These are phyloP conservation scores for Hippoglossus hippoglossus DNA, from an alignment of 2,797 vertebrate species.

Conservation along the genomic window DNA sequence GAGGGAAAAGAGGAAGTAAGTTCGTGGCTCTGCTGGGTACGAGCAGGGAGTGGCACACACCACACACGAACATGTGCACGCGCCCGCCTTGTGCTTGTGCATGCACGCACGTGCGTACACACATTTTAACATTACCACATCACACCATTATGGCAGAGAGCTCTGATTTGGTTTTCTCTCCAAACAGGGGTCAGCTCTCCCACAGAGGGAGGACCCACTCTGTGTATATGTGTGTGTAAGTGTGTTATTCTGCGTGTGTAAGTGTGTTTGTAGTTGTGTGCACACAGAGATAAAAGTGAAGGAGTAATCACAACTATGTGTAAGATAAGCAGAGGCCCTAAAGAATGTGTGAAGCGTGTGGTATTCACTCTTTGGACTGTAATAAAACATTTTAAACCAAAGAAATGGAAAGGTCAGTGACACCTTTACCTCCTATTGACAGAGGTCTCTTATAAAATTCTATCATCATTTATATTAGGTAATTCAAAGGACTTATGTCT, in stretches of 20 bases:
- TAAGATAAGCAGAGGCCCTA: constrained; percentile 28
- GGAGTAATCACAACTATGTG: constrained; percentile 40
- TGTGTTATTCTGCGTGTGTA: constrained; percentile 19
- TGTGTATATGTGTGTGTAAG: constrained; percentile 3
- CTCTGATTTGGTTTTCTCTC: constrained; percentile 53
- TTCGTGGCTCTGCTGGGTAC: constrained; percentile 56
- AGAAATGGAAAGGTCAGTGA: background rate
- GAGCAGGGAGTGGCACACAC: constrained; percentile 73
- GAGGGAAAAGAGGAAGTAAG: constrained; percentile 66
- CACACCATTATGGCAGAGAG: constrained; percentile 43
- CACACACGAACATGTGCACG: background rate
- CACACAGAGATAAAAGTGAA: constrained; percentile 51
- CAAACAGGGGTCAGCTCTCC: constrained; percentile 40
- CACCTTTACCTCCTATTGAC: background rate
- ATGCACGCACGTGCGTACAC: background rate
- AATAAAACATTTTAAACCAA: constrained; percentile 5
- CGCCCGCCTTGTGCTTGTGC: background rate
- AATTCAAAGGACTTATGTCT: too few species aligned
- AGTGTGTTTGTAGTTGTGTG: constrained; percentile 1
- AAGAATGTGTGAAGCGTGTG: constrained; percentile 25
- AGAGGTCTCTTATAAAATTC: background rate
- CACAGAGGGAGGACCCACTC: constrained; percentile 20
- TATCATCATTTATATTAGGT: too few species aligned
- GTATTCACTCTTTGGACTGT: constrained; percentile 19
- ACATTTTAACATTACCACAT: constrained; percentile 36